Evolutionary conservation across 2,113 vertebrate species (phyloP).

Genomic region (Oophaga pumilio): DNA sequence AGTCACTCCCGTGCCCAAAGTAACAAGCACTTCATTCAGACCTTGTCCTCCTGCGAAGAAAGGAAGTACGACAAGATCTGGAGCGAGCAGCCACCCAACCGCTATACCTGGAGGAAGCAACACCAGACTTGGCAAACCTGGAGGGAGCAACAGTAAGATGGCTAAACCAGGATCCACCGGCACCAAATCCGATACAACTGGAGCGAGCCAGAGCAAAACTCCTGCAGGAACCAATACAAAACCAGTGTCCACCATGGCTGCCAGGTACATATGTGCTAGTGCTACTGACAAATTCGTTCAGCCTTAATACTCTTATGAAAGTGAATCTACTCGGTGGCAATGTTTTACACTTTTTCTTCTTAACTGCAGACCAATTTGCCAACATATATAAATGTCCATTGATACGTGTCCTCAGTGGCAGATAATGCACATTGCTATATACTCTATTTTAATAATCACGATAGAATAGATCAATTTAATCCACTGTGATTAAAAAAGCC

Average conservation of each 20-base stretch:
- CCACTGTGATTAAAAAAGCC: too few species aligned
- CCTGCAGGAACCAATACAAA: not conserved
- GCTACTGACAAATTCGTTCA: not conserved
- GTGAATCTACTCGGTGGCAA: not conserved
- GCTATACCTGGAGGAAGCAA: not conserved
- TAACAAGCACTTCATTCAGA: slow-evolving; percentile 43
- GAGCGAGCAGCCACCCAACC: not conserved
- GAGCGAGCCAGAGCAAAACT: not conserved
- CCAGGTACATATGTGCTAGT: slow-evolving; percentile 13
- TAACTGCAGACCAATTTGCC: too few species aligned
- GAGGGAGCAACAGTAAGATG: not conserved
- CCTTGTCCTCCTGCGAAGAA: not conserved
- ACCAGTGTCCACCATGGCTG: not conserved
- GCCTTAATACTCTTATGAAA: not conserved
- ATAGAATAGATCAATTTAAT: too few species aligned
- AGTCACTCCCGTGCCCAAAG: slow-evolving; percentile 15
- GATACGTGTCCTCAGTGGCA: too few species aligned
- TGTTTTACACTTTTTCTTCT: too few species aligned
- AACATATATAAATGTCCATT: too few species aligned
- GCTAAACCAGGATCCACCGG: not conserved
- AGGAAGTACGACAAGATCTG: slow-evolving; percentile 2
- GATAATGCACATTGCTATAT: too few species aligned
- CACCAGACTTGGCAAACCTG: not conserved
- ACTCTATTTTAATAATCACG: too few species aligned
- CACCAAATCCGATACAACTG: not conserved